Evolutionary conservation across 2,888 invertebrate genomes (phyloP).

Genomic region (Alentia gelatinosa): DNA sequence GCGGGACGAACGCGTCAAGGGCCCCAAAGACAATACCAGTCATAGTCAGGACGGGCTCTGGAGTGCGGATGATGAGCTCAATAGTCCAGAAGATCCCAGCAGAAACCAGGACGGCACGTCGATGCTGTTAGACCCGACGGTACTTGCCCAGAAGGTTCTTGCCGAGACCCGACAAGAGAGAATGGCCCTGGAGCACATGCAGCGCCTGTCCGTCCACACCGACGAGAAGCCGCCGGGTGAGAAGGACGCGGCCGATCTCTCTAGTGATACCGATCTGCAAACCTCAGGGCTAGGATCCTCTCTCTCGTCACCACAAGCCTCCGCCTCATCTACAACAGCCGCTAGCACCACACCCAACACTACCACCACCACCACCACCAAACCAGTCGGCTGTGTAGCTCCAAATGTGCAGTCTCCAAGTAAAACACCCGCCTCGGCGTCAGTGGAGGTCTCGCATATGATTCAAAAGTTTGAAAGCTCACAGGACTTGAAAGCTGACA

Average conservation of each 20-base stretch:
- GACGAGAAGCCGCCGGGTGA: background rate
- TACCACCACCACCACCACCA: background rate
- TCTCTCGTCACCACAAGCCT: slow-evolving; percentile 29
- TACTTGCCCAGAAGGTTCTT: slow-evolving; percentile 60
- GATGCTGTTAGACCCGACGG: slow-evolving; percentile 57
- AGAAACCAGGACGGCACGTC: background rate
- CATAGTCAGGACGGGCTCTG: background rate
- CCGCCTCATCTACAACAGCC: slow-evolving; percentile 27
- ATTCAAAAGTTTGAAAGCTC: background rate
- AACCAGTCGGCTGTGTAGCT: slow-evolving; percentile 31
- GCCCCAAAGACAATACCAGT: background rate
- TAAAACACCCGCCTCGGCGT: background rate
- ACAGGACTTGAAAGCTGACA: background rate
- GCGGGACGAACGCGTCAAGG: background rate
- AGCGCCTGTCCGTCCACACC: slow-evolving; percentile 49
- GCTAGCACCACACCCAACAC: too few species aligned
- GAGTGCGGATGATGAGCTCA: slow-evolving; percentile 1
- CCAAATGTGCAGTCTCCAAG: slow-evolving; percentile 12
- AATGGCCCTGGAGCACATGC: slow-evolving; percentile 59
- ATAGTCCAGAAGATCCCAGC: background rate
- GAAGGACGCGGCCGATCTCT: background rate
- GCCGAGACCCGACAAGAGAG: slow-evolving; percentile 58
- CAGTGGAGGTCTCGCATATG: too few species aligned
- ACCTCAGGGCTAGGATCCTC: slow-evolving; percentile 41
- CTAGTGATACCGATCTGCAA: slow-evolving; percentile 45